Evolutionary conservation across 2,888 invertebrate species (phyloP), one percentile per base, ranked within the genome.

Genomic region (Epirrhoe tristata): DNA sequence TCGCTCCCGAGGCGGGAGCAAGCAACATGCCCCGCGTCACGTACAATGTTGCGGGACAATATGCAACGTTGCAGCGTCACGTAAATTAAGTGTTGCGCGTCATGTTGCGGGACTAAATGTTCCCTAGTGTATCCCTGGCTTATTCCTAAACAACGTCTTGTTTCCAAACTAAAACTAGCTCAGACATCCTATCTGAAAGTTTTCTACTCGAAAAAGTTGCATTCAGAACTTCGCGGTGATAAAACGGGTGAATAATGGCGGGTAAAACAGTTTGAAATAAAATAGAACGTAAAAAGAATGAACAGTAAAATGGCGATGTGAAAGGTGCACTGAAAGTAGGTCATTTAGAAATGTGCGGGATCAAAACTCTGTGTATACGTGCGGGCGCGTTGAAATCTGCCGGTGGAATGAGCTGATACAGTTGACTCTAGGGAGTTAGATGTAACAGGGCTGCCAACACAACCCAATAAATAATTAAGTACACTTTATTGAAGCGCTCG

Each of bases 331-430:
- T 46, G 31, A 31, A 66, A 69, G 59, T 64, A 54, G 61, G 63
- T 64, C 55, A 55, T 69, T 46, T 39, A 64, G 24, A 66, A 52
- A 43, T 54, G 34, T 34, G 65, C 43, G 69, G 63, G 46, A 64
- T 67, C 55, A 66, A 72, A 77, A 75, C 72, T 67, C 24, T 69
- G 73, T 75, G 72, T 74, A 75, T 69, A 70, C 75, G 73, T 72
- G 75, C 68, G 68, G 52, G 58, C 61, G 43, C 66, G 71, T 75
- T 77, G 75, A 76, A 77, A 75, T 74, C 73, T 72, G 64, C 50
- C 65, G 66, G 24, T 48, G 58, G 70, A 80, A 76, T 81, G 76
- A 72, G 63, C 62, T 50, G 57, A 57, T 63, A 48, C 34, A 14
- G 58, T 56, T 50, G 54, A 50, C 63, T 59, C 58, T 32, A 10